phyloP scores from a whole-genome alignment of 2,797 vertebrate genomes.

The Stomatorhinus walkeri region DNA sequence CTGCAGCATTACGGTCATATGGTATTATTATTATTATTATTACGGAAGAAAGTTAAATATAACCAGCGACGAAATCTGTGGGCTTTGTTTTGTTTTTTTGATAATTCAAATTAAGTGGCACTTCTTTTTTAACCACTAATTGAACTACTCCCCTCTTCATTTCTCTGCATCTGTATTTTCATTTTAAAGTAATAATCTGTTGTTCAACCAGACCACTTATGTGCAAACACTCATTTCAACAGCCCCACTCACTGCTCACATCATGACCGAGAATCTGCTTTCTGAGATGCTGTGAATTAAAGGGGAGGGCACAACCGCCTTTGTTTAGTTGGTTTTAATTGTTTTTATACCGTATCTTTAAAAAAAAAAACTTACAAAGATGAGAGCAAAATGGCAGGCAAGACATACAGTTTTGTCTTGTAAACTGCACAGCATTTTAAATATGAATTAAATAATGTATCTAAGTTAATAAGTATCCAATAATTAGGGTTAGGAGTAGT shows the following conservation, averaged over 20 bases:
- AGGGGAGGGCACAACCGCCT: conserved; percentile 24
- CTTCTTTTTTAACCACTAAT: conserved; percentile 63
- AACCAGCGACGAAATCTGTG: conserved; percentile 43
- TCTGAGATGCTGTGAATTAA: conserved; percentile 14
- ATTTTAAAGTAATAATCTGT: conserved; percentile 69
- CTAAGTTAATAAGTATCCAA: not conserved
- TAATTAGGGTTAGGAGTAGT: not conserved
- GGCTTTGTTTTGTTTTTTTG: conserved; percentile 48
- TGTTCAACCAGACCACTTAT: conserved; percentile 57
- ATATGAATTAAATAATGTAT: not conserved
- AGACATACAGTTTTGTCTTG: conserved; percentile 35
- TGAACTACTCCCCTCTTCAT: conserved; percentile 63
- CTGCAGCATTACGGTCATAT: not conserved
- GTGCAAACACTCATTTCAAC: conserved; percentile 55
- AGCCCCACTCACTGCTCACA: conserved; percentile 54
- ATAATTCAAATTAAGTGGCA: conserved; percentile 62
- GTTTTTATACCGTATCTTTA: conserved; percentile 16
- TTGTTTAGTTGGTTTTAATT: conserved; percentile 44
- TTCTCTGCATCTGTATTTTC: conserved; percentile 57
- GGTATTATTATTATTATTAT: not conserved
- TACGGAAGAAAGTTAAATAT: conserved; percentile 38
- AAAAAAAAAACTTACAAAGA: not conserved
- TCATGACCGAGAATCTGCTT: conserved; percentile 39
- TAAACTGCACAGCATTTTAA: not conserved
- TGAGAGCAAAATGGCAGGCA: not conserved